Conservation (phyloP, 30 jellyfish, hydroid and myxozoan species). For the Hydractinia echinata region DNA sequence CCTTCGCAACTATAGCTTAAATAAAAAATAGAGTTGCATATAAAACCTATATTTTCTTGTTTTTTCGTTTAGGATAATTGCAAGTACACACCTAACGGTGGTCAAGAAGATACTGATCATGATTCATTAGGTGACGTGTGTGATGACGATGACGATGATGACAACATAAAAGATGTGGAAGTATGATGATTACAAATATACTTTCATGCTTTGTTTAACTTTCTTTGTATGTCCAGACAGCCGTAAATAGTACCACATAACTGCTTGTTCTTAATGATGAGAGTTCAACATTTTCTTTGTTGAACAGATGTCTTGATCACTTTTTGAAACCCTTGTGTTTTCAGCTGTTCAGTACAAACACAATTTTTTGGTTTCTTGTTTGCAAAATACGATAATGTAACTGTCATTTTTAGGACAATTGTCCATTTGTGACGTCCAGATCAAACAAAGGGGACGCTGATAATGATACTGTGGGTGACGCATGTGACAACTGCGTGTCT, state of each 20-base stretch:
- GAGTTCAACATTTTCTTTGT: too few species aligned
- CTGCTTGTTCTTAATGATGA: too few species aligned
- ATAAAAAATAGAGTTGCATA: too few species aligned
- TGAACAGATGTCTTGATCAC: too few species aligned
- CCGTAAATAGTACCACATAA: too few species aligned
- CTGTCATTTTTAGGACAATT: constrained; percentile 54
- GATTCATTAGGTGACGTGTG: constrained; percentile 52
- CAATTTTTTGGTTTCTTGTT: too few species aligned
- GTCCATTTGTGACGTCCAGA: constrained; percentile 49
- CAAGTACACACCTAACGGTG: constrained; percentile 36
- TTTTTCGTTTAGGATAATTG: constrained; percentile 38
- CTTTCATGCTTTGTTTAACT: not conserved
- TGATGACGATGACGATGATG: constrained; percentile 49
- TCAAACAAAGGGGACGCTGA: constrained; percentile 64
- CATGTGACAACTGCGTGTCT: constrained; percentile 73
- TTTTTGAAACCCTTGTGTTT: too few species aligned
- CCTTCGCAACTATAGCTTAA: too few species aligned
- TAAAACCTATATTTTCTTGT: not conserved
- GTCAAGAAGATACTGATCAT: constrained; percentile 43
- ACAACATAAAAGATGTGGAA: constrained; percentile 8
- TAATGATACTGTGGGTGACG: constrained; percentile 86
- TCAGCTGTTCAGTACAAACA: too few species aligned
- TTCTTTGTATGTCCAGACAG: not conserved
- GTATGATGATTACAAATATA: not conserved
- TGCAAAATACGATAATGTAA: too few species aligned